Conservation (phyloP, 2,797 vertebrate genomes). For the Pipistrellus pygmaeus region DNA sequence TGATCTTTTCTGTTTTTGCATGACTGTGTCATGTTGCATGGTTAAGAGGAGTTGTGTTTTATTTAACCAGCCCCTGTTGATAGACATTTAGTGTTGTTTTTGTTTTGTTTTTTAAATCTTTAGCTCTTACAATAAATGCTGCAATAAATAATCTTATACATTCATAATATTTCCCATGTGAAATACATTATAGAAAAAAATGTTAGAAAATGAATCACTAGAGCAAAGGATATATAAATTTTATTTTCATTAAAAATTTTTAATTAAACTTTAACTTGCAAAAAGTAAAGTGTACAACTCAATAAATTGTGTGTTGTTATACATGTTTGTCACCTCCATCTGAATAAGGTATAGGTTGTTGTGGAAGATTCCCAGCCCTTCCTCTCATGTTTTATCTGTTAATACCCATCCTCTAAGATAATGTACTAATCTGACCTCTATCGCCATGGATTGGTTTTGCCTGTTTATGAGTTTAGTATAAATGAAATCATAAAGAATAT, state of each 20-base stretch:
- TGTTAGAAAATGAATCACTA: background rate
- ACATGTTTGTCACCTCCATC: accelerated
- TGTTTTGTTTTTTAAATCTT: background rate
- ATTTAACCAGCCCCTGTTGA: background rate
- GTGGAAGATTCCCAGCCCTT: accelerated
- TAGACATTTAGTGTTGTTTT: background rate
- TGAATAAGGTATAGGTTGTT: background rate
- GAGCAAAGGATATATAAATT: background rate
- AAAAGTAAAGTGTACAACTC: background rate
- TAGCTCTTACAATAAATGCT: slow-evolving; percentile 6
- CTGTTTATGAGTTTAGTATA: background rate
- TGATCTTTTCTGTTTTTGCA: background rate
- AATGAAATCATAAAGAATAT: background rate
- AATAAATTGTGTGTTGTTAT: background rate
- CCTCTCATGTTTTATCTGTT: background rate
- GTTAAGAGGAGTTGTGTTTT: background rate
- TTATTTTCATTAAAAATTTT: background rate
- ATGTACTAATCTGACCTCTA: background rate
- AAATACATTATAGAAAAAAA: background rate
- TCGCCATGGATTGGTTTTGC: background rate
- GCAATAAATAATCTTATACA: background rate
- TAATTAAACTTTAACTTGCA: background rate
- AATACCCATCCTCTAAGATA: background rate
- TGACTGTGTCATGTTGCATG: background rate
- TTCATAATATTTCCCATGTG: background rate